Evolutionary conservation across 1,140 invertebrate species (phyloP), one percentile per base, ranked within the genome.

Genomic region (Trypoxylus dichotomus): DNA sequence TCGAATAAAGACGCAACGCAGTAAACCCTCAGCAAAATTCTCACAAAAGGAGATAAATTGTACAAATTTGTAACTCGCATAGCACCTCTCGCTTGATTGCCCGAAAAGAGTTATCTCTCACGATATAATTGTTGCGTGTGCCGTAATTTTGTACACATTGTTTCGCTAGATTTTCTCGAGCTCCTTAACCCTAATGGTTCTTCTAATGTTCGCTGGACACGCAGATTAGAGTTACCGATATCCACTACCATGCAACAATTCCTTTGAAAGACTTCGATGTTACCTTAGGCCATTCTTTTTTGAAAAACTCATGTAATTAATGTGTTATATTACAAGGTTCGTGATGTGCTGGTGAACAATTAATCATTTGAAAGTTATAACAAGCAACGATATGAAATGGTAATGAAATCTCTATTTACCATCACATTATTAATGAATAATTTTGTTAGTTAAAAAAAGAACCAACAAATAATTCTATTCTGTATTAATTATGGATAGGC

Each of bases 161-260:
- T 68, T 68, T 68, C 60, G 60, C 11, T 25, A 24, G 27, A 68
- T 68, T 29, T 68, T 68, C 60, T 25, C 27, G 21, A 27, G 60
- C 15, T 54, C 47, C 47, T 54, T 54, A 68, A 68, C 24, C 60
- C 60, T 29, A 19, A 10, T 13, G 27, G 11, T 68, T 27, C 13
- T 3, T 29, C 27, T 68, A 68, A 68, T 68, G 60, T 29, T 2
- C 27, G 11, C 60, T 68, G 60, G 60, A 68, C 60, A 68, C 60
- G 60, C 60, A 68, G 27, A 29, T 68, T 68, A 27, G 19, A 68
- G 60, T 68, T 68, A 68, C 24, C 24, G 60, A 68, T 68, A 68
- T 68, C 60, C 47, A 15, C 15, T 19, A 7, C 24, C 13, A 29
- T 68, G 27, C 27, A 58, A 21, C 1, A 58, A 58, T 15, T 10